These are phyloP conservation scores for Phyllopteryx taeniolatus DNA, from an alignment of 2,113 vertebrate genomes.

Conservation along the genomic window DNA sequence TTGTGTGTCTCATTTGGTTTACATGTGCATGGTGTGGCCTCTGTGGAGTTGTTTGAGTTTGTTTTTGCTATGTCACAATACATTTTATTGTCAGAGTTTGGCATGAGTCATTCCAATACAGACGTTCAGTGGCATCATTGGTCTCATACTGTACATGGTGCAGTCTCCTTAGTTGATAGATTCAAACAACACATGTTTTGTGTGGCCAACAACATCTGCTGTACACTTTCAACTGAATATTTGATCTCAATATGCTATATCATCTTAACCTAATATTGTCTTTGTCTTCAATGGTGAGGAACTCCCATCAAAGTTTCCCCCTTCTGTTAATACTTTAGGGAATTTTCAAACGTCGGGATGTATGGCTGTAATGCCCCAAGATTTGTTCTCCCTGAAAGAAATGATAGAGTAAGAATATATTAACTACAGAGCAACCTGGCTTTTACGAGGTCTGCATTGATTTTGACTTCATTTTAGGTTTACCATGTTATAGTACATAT, in stretches of 20 bases:
- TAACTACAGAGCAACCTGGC: conserved; percentile 99
- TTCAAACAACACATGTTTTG: conserved; percentile 75
- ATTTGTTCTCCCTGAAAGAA: conserved; percentile 99
- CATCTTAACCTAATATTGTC: conserved; percentile 98
- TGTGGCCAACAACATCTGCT: conserved; percentile 67
- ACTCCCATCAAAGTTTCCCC: conserved; percentile 99
- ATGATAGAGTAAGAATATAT: conserved; percentile 99
- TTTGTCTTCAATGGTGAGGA: conserved; percentile 99
- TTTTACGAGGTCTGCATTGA: conserved; percentile 92
- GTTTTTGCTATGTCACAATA: conserved; percentile 63
- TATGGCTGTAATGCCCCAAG: conserved; percentile 99
- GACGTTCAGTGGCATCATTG: conserved; percentile 61
- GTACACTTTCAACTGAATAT: conserved; percentile 79
- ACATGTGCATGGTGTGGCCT: conserved; percentile 73
- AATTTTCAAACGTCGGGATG: conserved; percentile 99
- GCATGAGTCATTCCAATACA: conserved; percentile 58
- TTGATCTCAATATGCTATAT: conserved; percentile 81
- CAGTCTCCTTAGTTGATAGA: conserved; percentile 57
- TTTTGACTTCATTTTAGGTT: conserved; percentile 76
- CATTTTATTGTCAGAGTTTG: conserved; percentile 65
- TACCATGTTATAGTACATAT: conserved; percentile 62
- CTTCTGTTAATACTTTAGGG: conserved; percentile 99
- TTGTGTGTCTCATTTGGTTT: conserved; percentile 48
- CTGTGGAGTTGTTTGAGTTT: conserved; percentile 53
- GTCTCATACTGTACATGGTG: conserved; percentile 49